Base-by-base conservation (phyloP, 1,140 invertebrate species). In the Eufriesea mexicana region DNA sequence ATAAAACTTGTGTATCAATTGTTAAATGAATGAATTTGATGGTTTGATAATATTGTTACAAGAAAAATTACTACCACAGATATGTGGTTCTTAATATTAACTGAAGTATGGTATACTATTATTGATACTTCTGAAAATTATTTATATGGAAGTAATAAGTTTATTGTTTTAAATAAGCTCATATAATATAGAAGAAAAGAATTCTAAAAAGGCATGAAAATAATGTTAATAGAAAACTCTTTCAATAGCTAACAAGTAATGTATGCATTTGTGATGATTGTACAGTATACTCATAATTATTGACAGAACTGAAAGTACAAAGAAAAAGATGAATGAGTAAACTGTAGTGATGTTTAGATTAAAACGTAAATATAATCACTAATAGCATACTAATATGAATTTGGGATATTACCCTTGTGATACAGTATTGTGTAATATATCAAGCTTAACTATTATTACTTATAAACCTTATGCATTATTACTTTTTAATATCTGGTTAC, bases 391-490 rank as follows among this genome's bases (percentile, higher is more conserved):
- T 81, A 81, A 18, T 82, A 47, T n/a, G 70, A 72, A 54, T 18
- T 80, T 68, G 51, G 10, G 20, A 45, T 57, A 35, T 76, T 82
- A 57, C 8, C n/a, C 20, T 66, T 66, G 51, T 64, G 47, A 73
- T 74, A 80, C 10, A 62, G 28, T 49, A 12, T 42, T 55, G 20
- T 47, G 51, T 70, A 70, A 35, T 55, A 72, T n/a, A 64, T 35
- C 61, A 77, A 73, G 45, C 35, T 75, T 45, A 84, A 42, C 45
- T 80, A 84, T 84, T 87, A 61, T n/a, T 76, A 80, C 54, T 84
- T 84, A 84, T 61, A 70, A 71, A 85, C 83, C 83, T 89, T 84
- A 85, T 84, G 51, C 83, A 85, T 85, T 87, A 76, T 88, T 88
- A 89, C 61, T 67, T 84, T 76, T 59, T n/a, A 72, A 79, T 59